Percentiles rank a stretch among this genome's conserved stretches.
phyloP scores from a whole-genome alignment of 2,888 invertebrate species.

The Phania funesta region DNA sequence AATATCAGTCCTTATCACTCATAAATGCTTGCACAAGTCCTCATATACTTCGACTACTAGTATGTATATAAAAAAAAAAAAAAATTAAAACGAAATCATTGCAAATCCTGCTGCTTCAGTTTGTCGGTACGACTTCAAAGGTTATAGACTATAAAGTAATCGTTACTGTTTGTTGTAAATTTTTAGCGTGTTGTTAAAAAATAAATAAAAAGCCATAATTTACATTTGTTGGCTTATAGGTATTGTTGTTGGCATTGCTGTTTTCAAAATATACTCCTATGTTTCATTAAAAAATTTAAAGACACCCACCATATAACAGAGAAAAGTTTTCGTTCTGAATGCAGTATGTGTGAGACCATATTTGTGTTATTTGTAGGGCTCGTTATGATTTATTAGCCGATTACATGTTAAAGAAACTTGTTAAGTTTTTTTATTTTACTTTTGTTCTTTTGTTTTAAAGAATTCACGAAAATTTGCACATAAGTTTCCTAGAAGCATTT shows the following conservation, averaged over 20 bases:
- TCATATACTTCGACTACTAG: background rate
- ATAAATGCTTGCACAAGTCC: background rate
- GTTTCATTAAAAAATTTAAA: conserved; percentile 40
- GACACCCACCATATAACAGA: conserved; percentile 53
- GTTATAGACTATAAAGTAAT: conserved; percentile 61
- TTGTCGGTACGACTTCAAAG: conserved; percentile 52
- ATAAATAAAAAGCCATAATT: conserved; percentile 62
- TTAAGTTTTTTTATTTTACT: conserved; percentile 34
- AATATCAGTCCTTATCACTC: background rate
- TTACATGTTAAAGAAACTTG: conserved; percentile 62
- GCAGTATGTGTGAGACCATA: background rate
- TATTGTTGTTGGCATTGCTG: conserved; percentile 13
- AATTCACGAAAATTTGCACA: background rate
- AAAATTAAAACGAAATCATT: conserved; percentile 39
- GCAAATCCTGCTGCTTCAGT: conserved; percentile 46
- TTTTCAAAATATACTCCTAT: background rate
- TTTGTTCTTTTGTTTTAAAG: background rate
- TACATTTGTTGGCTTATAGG: conserved; percentile 52
- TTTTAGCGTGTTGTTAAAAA: conserved; percentile 61
- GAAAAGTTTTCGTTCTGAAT: conserved; percentile 25
- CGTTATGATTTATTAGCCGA: conserved; percentile 63
- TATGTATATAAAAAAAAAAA: background rate
- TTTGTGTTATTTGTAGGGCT: conserved; percentile 52
- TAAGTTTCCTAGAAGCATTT: conserved; percentile 39
- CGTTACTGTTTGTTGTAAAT: conserved; percentile 59